Conservation (phyloP, 2,888 invertebrate species). For the Philopedon plagiatum region DNA sequence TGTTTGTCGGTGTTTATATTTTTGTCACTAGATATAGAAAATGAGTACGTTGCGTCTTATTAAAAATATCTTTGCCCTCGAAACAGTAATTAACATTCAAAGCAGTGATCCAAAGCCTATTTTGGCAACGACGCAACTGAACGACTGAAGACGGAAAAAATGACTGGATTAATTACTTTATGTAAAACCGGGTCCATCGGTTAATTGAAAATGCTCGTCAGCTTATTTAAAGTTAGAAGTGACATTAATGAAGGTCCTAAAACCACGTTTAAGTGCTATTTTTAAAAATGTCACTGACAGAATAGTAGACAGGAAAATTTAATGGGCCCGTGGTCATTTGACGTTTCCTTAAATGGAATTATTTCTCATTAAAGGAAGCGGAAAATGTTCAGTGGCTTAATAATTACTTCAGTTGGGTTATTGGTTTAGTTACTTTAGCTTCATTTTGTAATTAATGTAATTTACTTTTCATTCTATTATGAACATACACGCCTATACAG, state of each 20-base stretch:
- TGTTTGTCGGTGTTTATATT: too few species aligned
- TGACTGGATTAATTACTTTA: constrained; percentile 47
- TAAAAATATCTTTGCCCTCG: too few species aligned
- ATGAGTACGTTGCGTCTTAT: too few species aligned
- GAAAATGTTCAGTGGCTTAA: too few species aligned
- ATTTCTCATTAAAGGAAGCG: neutral
- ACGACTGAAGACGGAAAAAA: constrained; percentile 35
- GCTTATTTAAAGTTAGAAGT: constrained; percentile 38
- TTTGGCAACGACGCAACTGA: constrained; percentile 22
- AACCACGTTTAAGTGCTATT: constrained; percentile 42
- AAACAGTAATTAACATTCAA: constrained; percentile 44
- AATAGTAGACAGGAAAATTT: constrained; percentile 22
- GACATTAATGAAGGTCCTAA: constrained; percentile 46
- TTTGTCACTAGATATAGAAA: too few species aligned
- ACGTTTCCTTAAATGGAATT: constrained; percentile 2
- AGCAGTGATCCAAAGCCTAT: constrained; percentile 41
- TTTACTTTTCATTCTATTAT: too few species aligned
- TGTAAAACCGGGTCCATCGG: constrained; percentile 44
- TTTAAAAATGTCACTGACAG: constrained; percentile 39
- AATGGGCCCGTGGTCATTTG: constrained; percentile 22
- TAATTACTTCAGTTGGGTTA: too few species aligned
- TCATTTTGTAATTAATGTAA: too few species aligned
- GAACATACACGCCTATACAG: too few species aligned
- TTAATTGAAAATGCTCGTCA: constrained; percentile 50
- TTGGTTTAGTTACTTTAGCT: too few species aligned